These are phyloP conservation scores for Halichondria panicea DNA, from an alignment of 37 sponge, comb jelly and placozoan genomes.

Conservation along the genomic window DNA sequence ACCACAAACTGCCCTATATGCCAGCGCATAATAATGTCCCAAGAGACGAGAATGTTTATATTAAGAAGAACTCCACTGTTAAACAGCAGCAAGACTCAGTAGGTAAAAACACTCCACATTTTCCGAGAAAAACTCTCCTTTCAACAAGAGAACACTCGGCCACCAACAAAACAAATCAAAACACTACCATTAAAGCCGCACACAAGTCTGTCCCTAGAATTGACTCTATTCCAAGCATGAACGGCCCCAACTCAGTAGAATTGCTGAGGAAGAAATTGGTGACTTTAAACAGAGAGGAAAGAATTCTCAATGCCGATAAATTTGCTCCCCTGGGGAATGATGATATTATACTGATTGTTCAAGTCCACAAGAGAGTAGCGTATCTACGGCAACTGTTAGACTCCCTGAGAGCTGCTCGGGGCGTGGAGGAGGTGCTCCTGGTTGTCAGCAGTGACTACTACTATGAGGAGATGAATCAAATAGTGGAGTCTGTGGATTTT, in stretches of 20 bases:
- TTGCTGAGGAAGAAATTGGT: neutral
- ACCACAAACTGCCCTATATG: no score
- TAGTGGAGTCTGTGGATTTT: slow-evolving; percentile 53
- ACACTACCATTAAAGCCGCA: no score
- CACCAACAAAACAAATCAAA: no score
- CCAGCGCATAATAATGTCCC: no score
- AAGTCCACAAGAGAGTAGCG: slow-evolving; percentile 67
- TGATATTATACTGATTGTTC: slow-evolving; percentile 69
- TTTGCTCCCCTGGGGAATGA: slow-evolving; percentile 42
- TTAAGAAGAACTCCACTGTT: no score
- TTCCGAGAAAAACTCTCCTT: no score
- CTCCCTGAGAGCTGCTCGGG: slow-evolving; percentile 45
- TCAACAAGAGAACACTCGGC: no score
- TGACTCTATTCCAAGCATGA: slow-evolving; percentile 14
- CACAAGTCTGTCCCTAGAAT: neutral
- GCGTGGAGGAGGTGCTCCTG: slow-evolving; percentile 65
- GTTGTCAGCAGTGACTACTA: slow-evolving; percentile 83
- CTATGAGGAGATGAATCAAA: slow-evolving; percentile 48
- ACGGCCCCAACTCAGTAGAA: slow-evolving; percentile 18
- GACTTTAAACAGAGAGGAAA: slow-evolving; percentile 28
- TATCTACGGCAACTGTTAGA: slow-evolving; percentile 70
- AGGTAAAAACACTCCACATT: neutral
- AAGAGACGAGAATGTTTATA: no score
- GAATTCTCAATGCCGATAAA: slow-evolving; percentile 35
- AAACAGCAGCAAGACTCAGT: neutral